These are phyloP conservation scores for Galerucella pusilla DNA, from an alignment of 2,888 invertebrate species.

Conservation along the genomic window DNA sequence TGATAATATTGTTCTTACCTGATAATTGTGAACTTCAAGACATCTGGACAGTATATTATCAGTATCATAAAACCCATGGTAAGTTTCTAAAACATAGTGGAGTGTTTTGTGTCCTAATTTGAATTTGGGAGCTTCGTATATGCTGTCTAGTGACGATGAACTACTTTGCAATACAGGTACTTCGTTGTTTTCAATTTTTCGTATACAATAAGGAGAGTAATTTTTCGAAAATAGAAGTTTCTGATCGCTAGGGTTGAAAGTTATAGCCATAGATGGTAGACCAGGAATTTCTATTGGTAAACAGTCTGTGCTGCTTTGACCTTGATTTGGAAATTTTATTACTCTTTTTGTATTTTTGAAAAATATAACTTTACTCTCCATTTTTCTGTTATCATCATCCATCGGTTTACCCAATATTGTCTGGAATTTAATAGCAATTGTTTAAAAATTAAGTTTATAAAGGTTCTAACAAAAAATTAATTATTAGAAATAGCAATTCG, in stretches of 20 bases:
- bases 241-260: conserved; percentile 60
- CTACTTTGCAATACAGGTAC: conserved; percentile 23
- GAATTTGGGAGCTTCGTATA: conserved; percentile 50
- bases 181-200: conserved; percentile 51
- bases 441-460: too few species aligned
- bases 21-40: conserved; percentile 60
- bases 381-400: conserved; percentile 68
- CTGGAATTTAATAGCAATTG: conserved; percentile 60
- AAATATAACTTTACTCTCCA: conserved; percentile 71
- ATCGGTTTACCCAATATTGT: conserved; percentile 68
- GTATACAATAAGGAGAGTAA: conserved; percentile 50
- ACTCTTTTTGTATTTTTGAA: conserved; percentile 80
- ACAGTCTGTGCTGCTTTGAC: conserved; percentile 57
- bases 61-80: conserved; percentile 62
- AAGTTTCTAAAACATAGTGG: conserved; percentile 62
- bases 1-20: conserved; percentile 41
- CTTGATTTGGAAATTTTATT: conserved; percentile 72
- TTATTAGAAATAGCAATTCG: not conserved
- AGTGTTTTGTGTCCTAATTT: conserved; percentile 60
- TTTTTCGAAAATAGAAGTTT: conserved; percentile 55
- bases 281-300: conserved; percentile 63
- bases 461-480: not conserved
- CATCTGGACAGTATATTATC: conserved; percentile 61
- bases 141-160: conserved; percentile 47
- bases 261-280: conserved; percentile 63